Evolutionary conservation across 2,888 invertebrate species (phyloP).

Genomic region (Dynastes hyllus): DNA sequence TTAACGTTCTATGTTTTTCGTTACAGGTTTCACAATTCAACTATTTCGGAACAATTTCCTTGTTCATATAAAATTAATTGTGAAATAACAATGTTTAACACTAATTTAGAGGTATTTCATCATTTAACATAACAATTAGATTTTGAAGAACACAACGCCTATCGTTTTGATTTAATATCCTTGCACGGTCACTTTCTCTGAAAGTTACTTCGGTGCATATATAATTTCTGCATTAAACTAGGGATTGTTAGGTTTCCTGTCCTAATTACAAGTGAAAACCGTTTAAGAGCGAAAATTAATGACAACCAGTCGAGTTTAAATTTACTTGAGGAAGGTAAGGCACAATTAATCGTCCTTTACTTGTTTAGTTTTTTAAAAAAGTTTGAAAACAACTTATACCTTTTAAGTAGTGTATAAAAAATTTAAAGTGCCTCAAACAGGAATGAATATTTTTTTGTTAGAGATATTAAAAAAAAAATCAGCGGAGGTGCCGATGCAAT

Average conservation of each 20-base stretch:
- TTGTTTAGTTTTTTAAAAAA: conserved; percentile 23
- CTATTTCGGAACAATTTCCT: no score
- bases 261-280: background rate
- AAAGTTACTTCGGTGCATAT: no score
- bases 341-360: background rate
- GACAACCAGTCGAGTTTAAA: background rate
- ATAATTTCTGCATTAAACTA: no score
- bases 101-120: no score
- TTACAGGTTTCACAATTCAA: no score
- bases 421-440: background rate
- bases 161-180: no score
- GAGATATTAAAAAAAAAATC: conserved; percentile 16
- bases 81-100: no score
- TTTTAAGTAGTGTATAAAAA: background rate
- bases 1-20: no score
- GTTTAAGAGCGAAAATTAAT: background rate
- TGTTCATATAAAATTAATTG: no score
- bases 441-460: conserved; percentile 13
- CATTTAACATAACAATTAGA: no score
- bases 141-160: no score
- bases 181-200: no score
- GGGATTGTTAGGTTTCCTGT: background rate
- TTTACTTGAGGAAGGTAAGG: background rate
- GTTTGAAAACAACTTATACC: background rate
- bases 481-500: conserved; percentile 25